phyloP scores from a whole-genome alignment of 2,113 vertebrate genomes.

The Gavialis gangeticus region DNA sequence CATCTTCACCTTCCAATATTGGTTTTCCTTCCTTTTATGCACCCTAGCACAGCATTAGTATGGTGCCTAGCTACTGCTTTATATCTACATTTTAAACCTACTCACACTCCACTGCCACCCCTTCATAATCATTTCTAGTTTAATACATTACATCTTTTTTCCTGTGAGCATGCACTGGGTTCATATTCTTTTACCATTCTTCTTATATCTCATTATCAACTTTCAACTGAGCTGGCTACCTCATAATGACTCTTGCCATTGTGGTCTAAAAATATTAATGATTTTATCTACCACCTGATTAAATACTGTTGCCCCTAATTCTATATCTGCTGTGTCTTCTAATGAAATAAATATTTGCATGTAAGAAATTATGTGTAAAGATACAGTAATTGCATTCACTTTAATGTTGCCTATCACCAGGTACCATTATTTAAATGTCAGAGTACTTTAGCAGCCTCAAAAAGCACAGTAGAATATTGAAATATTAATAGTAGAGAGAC shows the following conservation, averaged over 20 bases:
- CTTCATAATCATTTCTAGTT: not conserved
- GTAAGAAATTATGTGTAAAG: not conserved
- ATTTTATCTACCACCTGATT: not conserved
- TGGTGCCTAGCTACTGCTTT: not conserved
- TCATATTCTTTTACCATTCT: not conserved
- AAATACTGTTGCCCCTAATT: not conserved
- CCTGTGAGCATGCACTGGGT: not conserved
- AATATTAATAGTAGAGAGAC: not conserved
- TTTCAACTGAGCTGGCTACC: not conserved
- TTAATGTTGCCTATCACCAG: not conserved
- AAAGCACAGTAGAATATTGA: not conserved
- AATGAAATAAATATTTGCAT: not conserved
- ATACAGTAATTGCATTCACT: not conserved
- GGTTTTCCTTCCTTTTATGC: not conserved
- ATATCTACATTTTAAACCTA: not conserved
- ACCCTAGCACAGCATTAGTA: not conserved
- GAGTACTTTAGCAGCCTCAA: not conserved
- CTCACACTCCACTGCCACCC: not conserved
- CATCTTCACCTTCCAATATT: not conserved
- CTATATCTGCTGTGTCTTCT: not conserved
- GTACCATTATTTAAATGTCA: not conserved
- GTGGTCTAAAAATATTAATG: not conserved
- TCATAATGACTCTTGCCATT: not conserved
- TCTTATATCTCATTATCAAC: not conserved
- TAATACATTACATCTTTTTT: not conserved